Evolutionary conservation across 2,113 vertebrate genomes (phyloP).

Genomic region (Hydropotes inermis): DNA sequence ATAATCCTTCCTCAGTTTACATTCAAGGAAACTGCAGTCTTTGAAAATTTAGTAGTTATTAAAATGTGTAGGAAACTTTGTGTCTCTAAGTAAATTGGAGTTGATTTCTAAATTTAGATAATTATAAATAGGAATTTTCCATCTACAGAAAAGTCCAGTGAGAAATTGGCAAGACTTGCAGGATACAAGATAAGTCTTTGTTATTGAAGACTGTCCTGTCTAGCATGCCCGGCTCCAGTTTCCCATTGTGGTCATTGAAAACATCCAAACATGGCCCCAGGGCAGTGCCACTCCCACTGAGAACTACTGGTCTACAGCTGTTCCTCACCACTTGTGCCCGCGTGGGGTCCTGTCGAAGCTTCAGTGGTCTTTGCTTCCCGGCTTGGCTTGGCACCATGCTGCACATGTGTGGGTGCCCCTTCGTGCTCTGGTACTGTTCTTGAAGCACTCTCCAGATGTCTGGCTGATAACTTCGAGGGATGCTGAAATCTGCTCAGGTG

Average conservation of each 20-base stretch:
- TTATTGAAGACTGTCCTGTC: neutral
- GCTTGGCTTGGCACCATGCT: neutral
- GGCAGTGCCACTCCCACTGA: neutral
- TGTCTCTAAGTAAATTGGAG: neutral
- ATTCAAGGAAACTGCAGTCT: neutral
- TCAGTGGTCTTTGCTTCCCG: neutral
- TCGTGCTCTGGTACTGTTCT: neutral
- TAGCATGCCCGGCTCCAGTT: neutral
- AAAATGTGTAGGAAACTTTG: neutral
- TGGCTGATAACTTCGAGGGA: neutral
- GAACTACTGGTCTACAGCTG: neutral
- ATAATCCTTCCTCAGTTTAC: neutral
- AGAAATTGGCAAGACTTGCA: neutral
- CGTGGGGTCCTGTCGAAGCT: too few species aligned
- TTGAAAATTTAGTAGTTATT: neutral
- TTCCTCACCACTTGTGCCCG: neutral
- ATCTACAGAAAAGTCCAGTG: neutral
- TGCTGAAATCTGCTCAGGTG: neutral
- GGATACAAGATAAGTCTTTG: neutral
- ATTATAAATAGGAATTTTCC: neutral
- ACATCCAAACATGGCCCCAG: neutral
- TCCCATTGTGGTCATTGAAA: neutral
- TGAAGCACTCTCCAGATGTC: neutral
- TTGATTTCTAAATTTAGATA: neutral
- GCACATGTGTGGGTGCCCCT: rapidly evolving